A percentile compares a stretch with the other conserved stretches of the same genome.
Conservation (phyloP, 2,888 invertebrate genomes). For the Xylocampa areola region DNA sequence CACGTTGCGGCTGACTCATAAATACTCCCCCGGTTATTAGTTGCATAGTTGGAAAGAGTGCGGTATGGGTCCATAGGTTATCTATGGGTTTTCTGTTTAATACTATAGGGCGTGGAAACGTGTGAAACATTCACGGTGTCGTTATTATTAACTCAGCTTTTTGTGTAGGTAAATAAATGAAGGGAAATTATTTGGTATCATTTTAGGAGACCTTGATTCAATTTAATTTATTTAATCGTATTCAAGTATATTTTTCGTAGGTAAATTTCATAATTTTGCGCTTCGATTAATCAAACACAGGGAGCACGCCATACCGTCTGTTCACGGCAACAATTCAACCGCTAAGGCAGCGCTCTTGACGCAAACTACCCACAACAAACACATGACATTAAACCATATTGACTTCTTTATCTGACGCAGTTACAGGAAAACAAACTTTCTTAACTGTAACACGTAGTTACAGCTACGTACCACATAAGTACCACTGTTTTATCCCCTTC, state of each 20-base stretch:
- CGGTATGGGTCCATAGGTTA: slow-evolving; percentile 58
- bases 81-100: slow-evolving; percentile 60
- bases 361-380: slow-evolving; percentile 45
- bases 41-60: slow-evolving; percentile 83
- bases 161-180: slow-evolving; percentile 16
- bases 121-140: slow-evolving; percentile 6
- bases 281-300: slow-evolving; percentile 20
- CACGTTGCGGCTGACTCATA: slow-evolving; percentile 70
- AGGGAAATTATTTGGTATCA: slow-evolving; percentile 8
- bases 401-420: slow-evolving; percentile 50
- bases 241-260: not conserved
- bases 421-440: slow-evolving; percentile 59
- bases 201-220: slow-evolving; percentile 7
- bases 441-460: slow-evolving; percentile 58
- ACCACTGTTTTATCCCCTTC: slow-evolving; percentile 64
- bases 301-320: slow-evolving; percentile 19
- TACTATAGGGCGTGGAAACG: slow-evolving; percentile 14
- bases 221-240: slow-evolving; percentile 11
- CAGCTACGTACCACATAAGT: slow-evolving; percentile 56
- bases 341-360: slow-evolving; percentile 21
- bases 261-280: no score
- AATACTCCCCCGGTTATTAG: slow-evolving; percentile 80
- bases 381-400: slow-evolving; percentile 50
- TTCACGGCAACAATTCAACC: slow-evolving; percentile 27
- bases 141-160: slow-evolving; percentile 29